Conservation (phyloP, 2,113 vertebrate genomes). For the Notarius quadriscutis region DNA sequence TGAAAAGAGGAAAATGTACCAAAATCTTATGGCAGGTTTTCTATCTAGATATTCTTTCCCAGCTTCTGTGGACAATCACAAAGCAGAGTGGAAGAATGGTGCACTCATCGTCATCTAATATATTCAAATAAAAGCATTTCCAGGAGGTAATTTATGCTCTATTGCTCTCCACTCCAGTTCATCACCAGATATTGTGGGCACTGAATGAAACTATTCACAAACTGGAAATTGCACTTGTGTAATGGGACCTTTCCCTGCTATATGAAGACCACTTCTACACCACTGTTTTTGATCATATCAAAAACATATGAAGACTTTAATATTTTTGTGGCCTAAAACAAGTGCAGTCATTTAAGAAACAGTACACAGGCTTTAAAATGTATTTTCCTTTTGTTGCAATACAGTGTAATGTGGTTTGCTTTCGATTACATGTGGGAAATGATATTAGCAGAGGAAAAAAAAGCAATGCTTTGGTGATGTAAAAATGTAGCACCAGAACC, state of each 20-base stretch:
- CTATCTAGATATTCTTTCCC: background rate
- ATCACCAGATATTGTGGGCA: slow-evolving; percentile 31
- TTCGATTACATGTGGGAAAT: background rate
- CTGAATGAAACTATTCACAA: slow-evolving; percentile 43
- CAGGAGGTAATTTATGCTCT: slow-evolving; percentile 24
- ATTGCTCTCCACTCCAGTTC: slow-evolving; percentile 41
- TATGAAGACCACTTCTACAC: background rate
- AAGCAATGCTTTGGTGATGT: background rate
- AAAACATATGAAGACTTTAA: background rate
- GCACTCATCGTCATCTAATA: slow-evolving; percentile 19
- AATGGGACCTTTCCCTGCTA: slow-evolving; percentile 3
- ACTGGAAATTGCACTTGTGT: slow-evolving; percentile 34
- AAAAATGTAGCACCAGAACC: background rate
- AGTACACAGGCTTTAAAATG: background rate
- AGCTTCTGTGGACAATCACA: slow-evolving; percentile 16
- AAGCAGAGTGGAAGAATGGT: background rate
- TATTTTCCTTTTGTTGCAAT: background rate
- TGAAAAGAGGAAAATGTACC: background rate
- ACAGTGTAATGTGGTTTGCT: background rate
- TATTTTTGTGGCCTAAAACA: background rate
- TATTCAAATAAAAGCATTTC: slow-evolving; percentile 39
- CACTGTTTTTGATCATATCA: slow-evolving; percentile 8
- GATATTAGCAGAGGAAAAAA: background rate
- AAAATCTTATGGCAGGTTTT: background rate
- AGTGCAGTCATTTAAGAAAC: background rate